Evolutionary conservation across 2,797 vertebrate species (phyloP).

Genomic region (Pseudocheirus occidentalis): DNA sequence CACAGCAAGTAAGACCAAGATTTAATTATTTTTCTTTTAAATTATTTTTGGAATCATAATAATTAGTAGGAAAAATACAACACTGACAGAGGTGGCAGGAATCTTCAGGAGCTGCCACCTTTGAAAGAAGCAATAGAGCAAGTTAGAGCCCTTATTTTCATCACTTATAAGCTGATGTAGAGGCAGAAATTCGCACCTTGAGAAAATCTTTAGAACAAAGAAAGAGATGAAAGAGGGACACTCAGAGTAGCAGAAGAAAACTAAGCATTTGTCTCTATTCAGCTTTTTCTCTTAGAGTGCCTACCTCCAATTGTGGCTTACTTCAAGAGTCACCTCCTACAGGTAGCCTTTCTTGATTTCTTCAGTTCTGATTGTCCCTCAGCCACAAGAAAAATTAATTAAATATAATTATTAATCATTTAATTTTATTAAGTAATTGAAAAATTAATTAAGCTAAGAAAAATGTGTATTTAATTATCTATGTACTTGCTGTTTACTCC

Average conservation of each 20-base stretch:
- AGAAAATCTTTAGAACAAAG: conserved; percentile 34
- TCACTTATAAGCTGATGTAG: not conserved
- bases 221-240: not conserved
- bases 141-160: conserved; percentile 48
- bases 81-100: conserved; percentile 56
- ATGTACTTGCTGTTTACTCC: not conserved
- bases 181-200: not conserved
- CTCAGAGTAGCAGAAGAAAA: not conserved
- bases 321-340: not conserved
- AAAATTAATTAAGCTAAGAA: not conserved
- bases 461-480: not conserved
- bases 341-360: not conserved
- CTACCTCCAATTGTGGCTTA: not conserved
- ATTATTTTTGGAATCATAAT: conserved; percentile 65
- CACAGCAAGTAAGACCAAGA: conserved; percentile 64
- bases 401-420: no score
- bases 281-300: not conserved
- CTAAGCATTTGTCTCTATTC: not conserved
- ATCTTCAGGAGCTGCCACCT: conserved; percentile 54
- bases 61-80: conserved; percentile 74
- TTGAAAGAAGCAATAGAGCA: conserved; percentile 50
- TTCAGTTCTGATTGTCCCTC: not conserved
- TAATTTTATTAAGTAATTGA: no score
- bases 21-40: no score
- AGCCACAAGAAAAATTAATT: not conserved